Evolutionary conservation across 2,113 vertebrate species (phyloP).

Genomic region (Illadopsis cleaveri): DNA sequence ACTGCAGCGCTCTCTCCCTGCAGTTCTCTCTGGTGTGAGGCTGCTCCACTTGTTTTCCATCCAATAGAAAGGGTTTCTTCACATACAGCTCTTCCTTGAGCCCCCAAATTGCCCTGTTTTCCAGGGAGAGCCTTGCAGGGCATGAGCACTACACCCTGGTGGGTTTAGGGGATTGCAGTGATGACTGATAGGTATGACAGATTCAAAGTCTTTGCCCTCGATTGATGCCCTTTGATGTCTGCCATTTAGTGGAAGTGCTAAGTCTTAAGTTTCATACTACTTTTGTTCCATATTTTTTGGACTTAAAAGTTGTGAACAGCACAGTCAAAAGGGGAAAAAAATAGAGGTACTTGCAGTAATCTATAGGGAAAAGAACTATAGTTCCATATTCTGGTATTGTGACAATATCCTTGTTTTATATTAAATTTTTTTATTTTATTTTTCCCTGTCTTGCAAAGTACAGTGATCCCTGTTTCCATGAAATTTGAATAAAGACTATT

Average conservation of each 20-base stretch:
- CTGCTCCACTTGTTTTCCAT: constrained; percentile 23
- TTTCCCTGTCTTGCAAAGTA: constrained; percentile 79
- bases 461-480: constrained; percentile 81
- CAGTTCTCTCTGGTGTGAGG: constrained; percentile 30
- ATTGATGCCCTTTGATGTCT: constrained; percentile 74
- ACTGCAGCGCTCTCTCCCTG: constrained; percentile 64
- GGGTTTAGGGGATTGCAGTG: constrained; percentile 60
- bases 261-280: constrained; percentile 78
- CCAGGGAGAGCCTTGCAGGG: constrained; percentile 51
- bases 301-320: constrained; percentile 79
- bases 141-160: background rate
- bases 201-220: constrained; percentile 66
- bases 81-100: constrained; percentile 9
- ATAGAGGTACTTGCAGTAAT: constrained; percentile 73
- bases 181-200: constrained; percentile 64
- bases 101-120: constrained; percentile 17
- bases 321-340: constrained; percentile 56
- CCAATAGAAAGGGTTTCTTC: background rate
- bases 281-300: constrained; percentile 74
- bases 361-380: constrained; percentile 73
- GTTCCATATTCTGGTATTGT: constrained; percentile 82
- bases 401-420: constrained; percentile 84
- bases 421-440: constrained; percentile 80
- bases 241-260: constrained; percentile 80
- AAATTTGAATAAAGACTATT: constrained; percentile 87